Conservation (phyloP, 2,888 invertebrate genomes). For the Pilophorus perplexus region DNA sequence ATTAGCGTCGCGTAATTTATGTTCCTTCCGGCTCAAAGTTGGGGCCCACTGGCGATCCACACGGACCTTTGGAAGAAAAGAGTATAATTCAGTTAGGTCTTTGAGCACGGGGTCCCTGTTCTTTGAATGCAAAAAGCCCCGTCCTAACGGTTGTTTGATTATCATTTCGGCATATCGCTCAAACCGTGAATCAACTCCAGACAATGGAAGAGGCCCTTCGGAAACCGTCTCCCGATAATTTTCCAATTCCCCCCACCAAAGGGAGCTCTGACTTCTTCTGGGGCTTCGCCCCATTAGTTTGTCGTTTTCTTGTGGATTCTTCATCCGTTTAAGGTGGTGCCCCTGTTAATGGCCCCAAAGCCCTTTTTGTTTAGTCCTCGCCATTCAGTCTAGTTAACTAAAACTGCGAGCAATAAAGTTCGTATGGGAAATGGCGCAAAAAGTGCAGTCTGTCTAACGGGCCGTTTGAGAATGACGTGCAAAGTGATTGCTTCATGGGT, state of each 20-base stretch:
- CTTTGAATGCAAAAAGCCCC: slow-evolving; percentile 23
- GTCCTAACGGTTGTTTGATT: slow-evolving; percentile 25
- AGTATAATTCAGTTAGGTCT: too few species aligned
- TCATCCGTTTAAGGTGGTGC: slow-evolving; percentile 2
- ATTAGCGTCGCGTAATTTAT: slow-evolving; percentile 21
- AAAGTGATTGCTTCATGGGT: too few species aligned
- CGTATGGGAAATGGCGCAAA: too few species aligned
- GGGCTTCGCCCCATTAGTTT: not conserved
- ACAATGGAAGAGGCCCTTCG: not conserved
- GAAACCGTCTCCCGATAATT: not conserved
- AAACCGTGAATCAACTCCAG: slow-evolving; percentile 7
- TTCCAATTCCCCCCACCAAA: not conserved
- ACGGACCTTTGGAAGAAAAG: too few species aligned
- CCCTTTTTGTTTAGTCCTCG: not conserved
- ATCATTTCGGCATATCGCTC: slow-evolving; percentile 25
- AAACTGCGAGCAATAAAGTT: slow-evolving; percentile 7
- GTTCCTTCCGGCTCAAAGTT: not conserved
- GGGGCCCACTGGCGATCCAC: not conserved
- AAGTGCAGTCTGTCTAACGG: too few species aligned
- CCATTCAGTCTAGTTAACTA: slow-evolving; percentile 5
- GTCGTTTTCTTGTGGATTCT: not conserved
- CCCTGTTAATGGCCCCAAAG: not conserved
- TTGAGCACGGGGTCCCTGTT: too few species aligned
- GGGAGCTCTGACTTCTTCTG: slow-evolving; percentile 3
- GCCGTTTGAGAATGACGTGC: too few species aligned